phyloP scores from a whole-genome alignment of 2,797 vertebrate species.

The Cetoscarus ocellatus region DNA sequence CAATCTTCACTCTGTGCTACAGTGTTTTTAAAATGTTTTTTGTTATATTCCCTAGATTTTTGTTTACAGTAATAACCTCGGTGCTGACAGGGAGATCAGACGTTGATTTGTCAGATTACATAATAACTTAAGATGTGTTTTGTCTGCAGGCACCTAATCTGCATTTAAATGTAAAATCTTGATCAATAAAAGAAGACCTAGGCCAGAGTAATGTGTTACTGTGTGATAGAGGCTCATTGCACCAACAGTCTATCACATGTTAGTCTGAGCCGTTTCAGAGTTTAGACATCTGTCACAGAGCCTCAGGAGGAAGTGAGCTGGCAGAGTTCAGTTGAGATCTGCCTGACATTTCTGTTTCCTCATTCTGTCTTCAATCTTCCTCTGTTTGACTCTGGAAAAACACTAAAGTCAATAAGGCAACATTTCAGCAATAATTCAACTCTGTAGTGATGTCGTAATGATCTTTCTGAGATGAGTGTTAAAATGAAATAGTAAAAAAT shows the following conservation, averaged over 20 bases:
- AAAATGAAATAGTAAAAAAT: no score
- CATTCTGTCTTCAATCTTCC: constrained; percentile 54
- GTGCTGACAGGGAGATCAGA: not conserved
- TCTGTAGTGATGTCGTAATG: no score
- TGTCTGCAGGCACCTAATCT: not conserved
- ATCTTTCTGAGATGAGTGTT: no score
- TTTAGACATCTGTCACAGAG: constrained; percentile 47
- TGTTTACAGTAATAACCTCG: no score
- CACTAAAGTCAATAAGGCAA: no score
- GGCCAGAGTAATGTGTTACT: no score
- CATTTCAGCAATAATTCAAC: no score
- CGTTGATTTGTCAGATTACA: not conserved
- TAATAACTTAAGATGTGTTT: not conserved
- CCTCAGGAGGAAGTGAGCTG: constrained; percentile 76
- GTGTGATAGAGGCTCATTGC: not conserved
- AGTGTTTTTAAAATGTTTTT: no score
- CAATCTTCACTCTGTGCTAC: no score
- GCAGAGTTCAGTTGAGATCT: constrained; percentile 72
- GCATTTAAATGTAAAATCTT: not conserved
- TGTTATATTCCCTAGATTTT: no score
- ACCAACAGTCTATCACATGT: constrained; percentile 28
- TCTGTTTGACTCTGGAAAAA: constrained; percentile 8
- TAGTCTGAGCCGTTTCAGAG: constrained; percentile 13
- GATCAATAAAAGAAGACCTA: no score
- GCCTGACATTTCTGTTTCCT: constrained; percentile 69